A percentile compares a stretch with the other conserved stretches of the same genome.
Evolutionary conservation across 2,888 invertebrate species (phyloP).

Genomic region (Acrocera orbiculus): DNA sequence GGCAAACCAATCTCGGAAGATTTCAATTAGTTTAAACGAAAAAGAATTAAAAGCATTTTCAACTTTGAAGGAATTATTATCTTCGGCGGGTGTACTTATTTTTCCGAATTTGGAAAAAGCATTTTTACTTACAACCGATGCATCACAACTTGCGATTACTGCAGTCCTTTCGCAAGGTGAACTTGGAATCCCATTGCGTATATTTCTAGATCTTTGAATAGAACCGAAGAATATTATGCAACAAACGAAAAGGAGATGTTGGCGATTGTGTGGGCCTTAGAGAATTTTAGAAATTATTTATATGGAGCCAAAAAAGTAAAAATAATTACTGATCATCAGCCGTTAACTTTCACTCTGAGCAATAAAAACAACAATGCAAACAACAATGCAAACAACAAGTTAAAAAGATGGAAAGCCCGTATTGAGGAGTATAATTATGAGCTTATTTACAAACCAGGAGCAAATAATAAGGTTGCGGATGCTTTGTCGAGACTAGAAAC

Average conservation of each 20-base stretch:
- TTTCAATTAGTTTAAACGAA: slow-evolving; percentile 7
- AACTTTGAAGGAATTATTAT: slow-evolving; percentile 10
- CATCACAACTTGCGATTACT: slow-evolving; percentile 8
- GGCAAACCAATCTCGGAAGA: slow-evolving; percentile 9
- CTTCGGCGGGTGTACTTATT: slow-evolving; percentile 9
- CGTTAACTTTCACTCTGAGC: slow-evolving; percentile 1
- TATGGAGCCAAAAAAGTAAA: slow-evolving; percentile 10
- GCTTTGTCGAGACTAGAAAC: neutral
- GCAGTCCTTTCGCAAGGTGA: slow-evolving; percentile 1
- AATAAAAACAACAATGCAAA: slow-evolving; percentile 6
- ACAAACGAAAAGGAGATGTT: slow-evolving; percentile 7
- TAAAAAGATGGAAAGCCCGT: slow-evolving; percentile 10
- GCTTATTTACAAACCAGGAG: slow-evolving; percentile 1
- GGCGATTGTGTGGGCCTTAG: slow-evolving; percentile 5
- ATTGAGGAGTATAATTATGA: slow-evolving; percentile 9
- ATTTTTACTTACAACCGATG: slow-evolving; percentile 12
- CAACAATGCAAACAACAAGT: too few relatives aligned
- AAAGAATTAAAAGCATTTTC: slow-evolving; percentile 10
- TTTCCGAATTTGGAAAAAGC: slow-evolving; percentile 12
- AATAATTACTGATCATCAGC: slow-evolving; percentile 11
- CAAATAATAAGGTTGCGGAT: slow-evolving; percentile 2
- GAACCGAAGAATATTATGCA: slow-evolving; percentile 11
- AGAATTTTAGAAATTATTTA: slow-evolving; percentile 6
- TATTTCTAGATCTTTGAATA: slow-evolving; percentile 3
- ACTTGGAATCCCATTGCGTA: neutral